phyloP scores from a whole-genome alignment of 2,113 vertebrate species.

The Aplodontia rufa region DNA sequence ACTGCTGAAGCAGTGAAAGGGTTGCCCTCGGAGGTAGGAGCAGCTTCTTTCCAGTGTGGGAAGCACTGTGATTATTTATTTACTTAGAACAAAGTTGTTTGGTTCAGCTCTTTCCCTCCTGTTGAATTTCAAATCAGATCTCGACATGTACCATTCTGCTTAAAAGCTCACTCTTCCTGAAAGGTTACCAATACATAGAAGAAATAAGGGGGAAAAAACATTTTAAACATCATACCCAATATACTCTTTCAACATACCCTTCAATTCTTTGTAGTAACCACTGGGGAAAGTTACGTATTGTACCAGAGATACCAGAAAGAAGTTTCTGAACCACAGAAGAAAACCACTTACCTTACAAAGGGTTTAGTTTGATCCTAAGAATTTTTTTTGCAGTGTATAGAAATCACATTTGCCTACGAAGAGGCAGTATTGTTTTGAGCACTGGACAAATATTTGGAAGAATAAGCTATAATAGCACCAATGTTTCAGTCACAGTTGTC shows the following conservation, averaged over 20 bases:
- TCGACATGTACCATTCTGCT: background rate
- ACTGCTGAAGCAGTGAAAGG: constrained; percentile 57
- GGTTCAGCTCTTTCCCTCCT: background rate
- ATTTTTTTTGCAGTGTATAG: background rate
- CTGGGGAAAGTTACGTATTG: background rate
- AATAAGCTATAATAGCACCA: background rate
- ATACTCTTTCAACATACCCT: background rate
- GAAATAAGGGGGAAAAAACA: background rate
- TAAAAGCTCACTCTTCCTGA: background rate
- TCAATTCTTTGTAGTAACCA: background rate
- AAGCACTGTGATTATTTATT: background rate
- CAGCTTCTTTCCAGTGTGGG: background rate
- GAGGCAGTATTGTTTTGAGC: background rate
- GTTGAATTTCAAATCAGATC: background rate
- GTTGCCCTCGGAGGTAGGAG: constrained; percentile 84
- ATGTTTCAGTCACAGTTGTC: background rate
- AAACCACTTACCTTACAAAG: background rate
- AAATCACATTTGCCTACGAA: background rate
- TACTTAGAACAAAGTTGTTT: background rate
- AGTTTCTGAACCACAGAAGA: background rate
- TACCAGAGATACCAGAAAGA: background rate
- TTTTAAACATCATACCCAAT: background rate
- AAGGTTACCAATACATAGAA: background rate
- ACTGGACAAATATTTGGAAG: background rate
- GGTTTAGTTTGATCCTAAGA: background rate